These are phyloP conservation scores for Anarsia innoxiella DNA, from an alignment of 2,888 invertebrate species.

Conservation along the genomic window DNA sequence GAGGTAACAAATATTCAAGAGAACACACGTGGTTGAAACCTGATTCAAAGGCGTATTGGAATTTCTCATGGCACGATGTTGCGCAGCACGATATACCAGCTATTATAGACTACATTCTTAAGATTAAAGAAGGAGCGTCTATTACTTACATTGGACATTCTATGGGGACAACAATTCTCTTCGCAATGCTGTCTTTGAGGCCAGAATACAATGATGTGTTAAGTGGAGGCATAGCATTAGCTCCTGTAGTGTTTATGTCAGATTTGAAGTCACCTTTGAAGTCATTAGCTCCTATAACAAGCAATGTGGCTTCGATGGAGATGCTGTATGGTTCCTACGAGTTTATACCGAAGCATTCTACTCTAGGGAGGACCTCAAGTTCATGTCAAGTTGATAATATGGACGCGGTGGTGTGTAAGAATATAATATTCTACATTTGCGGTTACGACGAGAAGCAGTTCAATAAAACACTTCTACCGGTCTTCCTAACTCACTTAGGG, in stretches of 20 bases:
- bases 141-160: slow-evolving; percentile 90
- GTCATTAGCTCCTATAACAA: slow-evolving; percentile 78
- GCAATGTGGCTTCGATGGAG: slow-evolving; percentile 75
- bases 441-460: slow-evolving; percentile 82
- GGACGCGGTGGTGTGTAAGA: slow-evolving; percentile 78
- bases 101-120: slow-evolving; percentile 79
- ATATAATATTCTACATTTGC: slow-evolving; percentile 80
- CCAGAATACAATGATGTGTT: slow-evolving; percentile 81
- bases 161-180: slow-evolving; percentile 89
- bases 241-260: slow-evolving; percentile 80
- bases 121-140: slow-evolving; percentile 37
- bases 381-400: slow-evolving; percentile 72
- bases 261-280: slow-evolving; percentile 79
- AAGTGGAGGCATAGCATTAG: slow-evolving; percentile 78
- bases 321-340: slow-evolving; percentile 80
- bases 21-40: slow-evolving; percentile 75
- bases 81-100: slow-evolving; percentile 91
- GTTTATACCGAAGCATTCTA: slow-evolving; percentile 79
- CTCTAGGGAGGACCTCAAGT: slow-evolving; percentile 72
- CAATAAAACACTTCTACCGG: slow-evolving; percentile 80
- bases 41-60: slow-evolving; percentile 80
- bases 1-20: slow-evolving; percentile 85
- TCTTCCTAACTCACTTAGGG: slow-evolving; percentile 80
- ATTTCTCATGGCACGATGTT: slow-evolving; percentile 91
- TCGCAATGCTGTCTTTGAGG: slow-evolving; percentile 79